Conservation (phyloP, 1,140 invertebrate species). For the Philopotamus ludificatus region DNA sequence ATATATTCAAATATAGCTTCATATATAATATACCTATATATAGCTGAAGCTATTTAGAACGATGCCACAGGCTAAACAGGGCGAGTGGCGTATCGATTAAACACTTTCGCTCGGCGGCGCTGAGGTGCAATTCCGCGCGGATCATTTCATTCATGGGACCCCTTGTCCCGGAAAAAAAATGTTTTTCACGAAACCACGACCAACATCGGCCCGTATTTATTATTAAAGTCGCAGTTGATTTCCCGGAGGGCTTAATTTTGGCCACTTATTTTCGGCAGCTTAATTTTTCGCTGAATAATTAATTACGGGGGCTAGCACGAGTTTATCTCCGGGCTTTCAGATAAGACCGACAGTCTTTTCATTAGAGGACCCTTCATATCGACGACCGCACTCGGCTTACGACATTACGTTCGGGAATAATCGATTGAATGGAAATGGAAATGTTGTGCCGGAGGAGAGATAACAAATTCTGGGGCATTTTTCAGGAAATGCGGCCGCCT, state of each 20-base stretch:
- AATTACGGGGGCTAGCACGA: constrained; percentile 11
- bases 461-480: too few relatives aligned
- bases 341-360: constrained; percentile 8
- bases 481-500: neutral
- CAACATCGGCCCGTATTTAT: constrained; percentile 20
- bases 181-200: neutral
- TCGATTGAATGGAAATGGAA: too few relatives aligned
- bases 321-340: constrained; percentile 17
- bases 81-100: neutral
- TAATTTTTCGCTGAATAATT: constrained; percentile 38
- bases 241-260: constrained; percentile 33
- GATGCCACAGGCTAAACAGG: neutral
- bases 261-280: constrained; percentile 33
- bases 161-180: neutral
- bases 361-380: too few relatives aligned
- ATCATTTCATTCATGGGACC: neutral
- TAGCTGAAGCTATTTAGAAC: neutral
- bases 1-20: too few relatives aligned
- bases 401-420: too few relatives aligned
- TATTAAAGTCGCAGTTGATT: constrained; percentile 34
- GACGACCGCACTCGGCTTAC: too few relatives aligned
- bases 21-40: too few relatives aligned
- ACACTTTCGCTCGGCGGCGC: neutral
- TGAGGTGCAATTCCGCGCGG: neutral
- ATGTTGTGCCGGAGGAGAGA: too few relatives aligned